Conservation (phyloP, 2,797 vertebrate genomes). For the Bucorvus abyssinicus region DNA sequence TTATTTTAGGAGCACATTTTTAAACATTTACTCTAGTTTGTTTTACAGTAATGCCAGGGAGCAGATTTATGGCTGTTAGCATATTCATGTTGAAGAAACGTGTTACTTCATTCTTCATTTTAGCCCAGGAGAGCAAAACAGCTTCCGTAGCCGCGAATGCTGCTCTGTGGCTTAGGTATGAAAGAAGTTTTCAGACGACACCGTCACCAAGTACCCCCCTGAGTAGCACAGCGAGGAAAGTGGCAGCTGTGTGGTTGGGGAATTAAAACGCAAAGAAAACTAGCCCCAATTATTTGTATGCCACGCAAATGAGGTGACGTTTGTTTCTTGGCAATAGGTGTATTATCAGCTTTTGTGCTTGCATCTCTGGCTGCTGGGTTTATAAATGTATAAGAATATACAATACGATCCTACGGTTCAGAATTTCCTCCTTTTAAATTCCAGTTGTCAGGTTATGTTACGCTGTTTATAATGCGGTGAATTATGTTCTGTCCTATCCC, state of each 20-base stretch:
- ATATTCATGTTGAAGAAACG: slow-evolving; percentile 64
- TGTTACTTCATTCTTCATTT: slow-evolving; percentile 61
- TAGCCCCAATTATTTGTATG: background rate
- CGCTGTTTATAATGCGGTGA: slow-evolving; percentile 57
- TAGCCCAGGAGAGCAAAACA: slow-evolving; percentile 42
- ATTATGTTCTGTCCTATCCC: slow-evolving; percentile 65
- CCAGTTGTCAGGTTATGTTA: slow-evolving; percentile 68
- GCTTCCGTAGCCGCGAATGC: background rate
- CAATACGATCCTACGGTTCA: slow-evolving; percentile 11
- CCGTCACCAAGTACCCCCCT: background rate
- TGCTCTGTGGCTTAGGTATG: slow-evolving; percentile 39
- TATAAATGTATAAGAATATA: background rate
- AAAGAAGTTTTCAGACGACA: slow-evolving; percentile 7
- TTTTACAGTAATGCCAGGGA: slow-evolving; percentile 60
- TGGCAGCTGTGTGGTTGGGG: background rate
- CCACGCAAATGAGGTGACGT: background rate
- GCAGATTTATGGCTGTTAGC: slow-evolving; percentile 66
- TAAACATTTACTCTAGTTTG: slow-evolving; percentile 69
- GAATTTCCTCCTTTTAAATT: slow-evolving; percentile 65
- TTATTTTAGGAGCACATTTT: slow-evolving; percentile 69
- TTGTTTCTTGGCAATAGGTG: slow-evolving; percentile 12
- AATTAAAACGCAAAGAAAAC: background rate
- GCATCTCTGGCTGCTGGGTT: slow-evolving; percentile 1
- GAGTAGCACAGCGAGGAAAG: background rate
- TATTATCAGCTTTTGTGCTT: background rate